Evolutionary conservation across 2,888 invertebrate genomes (phyloP), one percentile per base, ranked within the genome.

Genomic region (Drosophila anomelani): DNA sequence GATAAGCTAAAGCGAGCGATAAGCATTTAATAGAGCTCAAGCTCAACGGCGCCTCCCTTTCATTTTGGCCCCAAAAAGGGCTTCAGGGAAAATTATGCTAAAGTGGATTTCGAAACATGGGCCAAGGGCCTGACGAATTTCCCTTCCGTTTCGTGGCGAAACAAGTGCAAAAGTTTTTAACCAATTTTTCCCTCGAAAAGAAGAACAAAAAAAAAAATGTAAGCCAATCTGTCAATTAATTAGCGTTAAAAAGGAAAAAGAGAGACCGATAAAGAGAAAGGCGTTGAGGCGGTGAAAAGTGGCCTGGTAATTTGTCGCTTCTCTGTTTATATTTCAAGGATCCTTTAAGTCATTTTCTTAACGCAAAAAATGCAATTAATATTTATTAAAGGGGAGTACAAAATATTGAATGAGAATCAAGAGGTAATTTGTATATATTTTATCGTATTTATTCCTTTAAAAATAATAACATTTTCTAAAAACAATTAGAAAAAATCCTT

Each of bases 1-100:
- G 67, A 68, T 68, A 53, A 57, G 64, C 71, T 57, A 64, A 64
- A 62, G 56, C 67, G 54, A 44, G 43, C 76, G 85, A 85, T 83
- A 83, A 83, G 85, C 82, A 62, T 79, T 83, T 85, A 82, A 83
- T 83, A 85, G 85, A 72, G 64, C 79, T 77, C 74, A 51, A 36
- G 34, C 51, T 23, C 44, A 34, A 53, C 51, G 15, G 15, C 6
- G 36, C 51, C 51, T 36, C 51, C 51, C 51, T 51, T 51, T 36
- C 51, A 51, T 73, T 58, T 71, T 72, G 20, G 26, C 15, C 13
- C 13, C 34, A 10, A 34, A 20, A 43, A 36, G 38, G 51, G 29
- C 43, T 36, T 13, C 29, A n/a, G 47, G 20, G 23, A 57, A 82
- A 85, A 83, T 85, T 78, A 83, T 85, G 85, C 70, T 67, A 79